Conservation (phyloP, 2,888 invertebrate genomes). For the Parnassius glacialis region DNA sequence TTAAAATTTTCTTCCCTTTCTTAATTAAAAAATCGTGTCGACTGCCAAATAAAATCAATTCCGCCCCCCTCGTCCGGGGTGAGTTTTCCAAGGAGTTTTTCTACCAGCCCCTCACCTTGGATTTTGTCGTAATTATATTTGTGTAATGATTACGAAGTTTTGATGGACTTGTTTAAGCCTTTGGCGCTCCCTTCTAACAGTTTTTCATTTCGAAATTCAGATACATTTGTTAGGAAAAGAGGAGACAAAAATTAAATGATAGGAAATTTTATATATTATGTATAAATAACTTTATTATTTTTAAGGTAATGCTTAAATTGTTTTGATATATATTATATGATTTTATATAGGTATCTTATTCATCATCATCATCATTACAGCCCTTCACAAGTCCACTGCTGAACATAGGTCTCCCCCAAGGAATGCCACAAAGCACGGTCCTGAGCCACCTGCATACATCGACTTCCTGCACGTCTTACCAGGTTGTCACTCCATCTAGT, state of each 20-base stretch:
- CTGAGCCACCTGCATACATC: too few species aligned
- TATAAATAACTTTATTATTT: too few species aligned
- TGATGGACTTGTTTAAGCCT: constrained; percentile 63
- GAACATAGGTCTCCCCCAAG: too few species aligned
- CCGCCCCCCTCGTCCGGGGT: constrained; percentile 41
- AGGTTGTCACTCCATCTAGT: too few species aligned
- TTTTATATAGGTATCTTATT: too few species aligned
- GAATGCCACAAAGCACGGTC: too few species aligned
- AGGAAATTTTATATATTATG: too few species aligned
- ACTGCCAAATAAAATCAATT: constrained; percentile 78
- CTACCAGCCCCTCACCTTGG: constrained; percentile 48
- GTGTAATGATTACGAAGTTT: constrained; percentile 64
- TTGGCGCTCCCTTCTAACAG: constrained; percentile 37
- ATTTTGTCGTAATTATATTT: constrained; percentile 65
- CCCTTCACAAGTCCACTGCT: too few species aligned
- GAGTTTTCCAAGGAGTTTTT: constrained; percentile 56
- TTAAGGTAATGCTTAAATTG: too few species aligned
- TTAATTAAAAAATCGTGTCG: constrained; percentile 79
- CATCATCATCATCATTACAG: too few species aligned
- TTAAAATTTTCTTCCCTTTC: constrained; percentile 41
- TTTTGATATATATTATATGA: too few species aligned
- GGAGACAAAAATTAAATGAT: background rate
- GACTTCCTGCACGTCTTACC: too few species aligned
- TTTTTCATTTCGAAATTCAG: constrained; percentile 15
- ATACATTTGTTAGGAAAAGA: constrained; percentile 4